Conservation (phyloP, 2,888 invertebrate species). For the Scrobipalpa costella region DNA sequence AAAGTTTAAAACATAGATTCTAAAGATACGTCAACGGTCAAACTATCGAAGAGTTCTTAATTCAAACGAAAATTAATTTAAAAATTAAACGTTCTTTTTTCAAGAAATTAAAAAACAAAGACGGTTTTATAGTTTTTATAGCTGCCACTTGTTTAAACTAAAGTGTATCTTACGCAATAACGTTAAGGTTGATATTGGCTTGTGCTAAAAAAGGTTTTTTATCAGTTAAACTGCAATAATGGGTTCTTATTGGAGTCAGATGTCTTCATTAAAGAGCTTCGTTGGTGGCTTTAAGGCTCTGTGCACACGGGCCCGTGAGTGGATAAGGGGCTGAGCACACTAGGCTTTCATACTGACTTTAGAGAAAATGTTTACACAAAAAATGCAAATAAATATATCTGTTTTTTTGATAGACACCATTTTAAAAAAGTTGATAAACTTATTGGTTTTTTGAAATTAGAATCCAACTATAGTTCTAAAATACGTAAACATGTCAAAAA, state of each 20-base stretch:
- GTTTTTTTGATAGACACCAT: too few relatives aligned
- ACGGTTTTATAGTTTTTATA: conserved; percentile 26
- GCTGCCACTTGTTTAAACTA: neutral
- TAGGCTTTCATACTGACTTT: too few relatives aligned
- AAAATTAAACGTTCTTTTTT: conserved; percentile 23
- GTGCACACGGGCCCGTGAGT: neutral
- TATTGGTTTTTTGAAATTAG: too few relatives aligned
- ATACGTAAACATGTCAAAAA: too few relatives aligned
- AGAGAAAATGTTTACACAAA: too few relatives aligned
- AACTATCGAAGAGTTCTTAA: conserved; percentile 6
- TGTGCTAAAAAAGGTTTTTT: conserved; percentile 43
- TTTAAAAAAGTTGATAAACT: too few relatives aligned
- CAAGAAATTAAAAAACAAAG: conserved; percentile 25
- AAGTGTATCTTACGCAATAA: neutral
- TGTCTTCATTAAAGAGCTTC: conserved; percentile 66
- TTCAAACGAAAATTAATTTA: conserved; percentile 24
- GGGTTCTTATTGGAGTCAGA: conserved; percentile 59
- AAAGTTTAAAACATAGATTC: neutral
- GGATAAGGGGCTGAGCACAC: neutral
- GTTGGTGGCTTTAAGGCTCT: conserved; percentile 58
- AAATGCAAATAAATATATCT: too few relatives aligned
- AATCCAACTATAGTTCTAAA: too few relatives aligned
- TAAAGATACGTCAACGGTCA: conserved; percentile 9
- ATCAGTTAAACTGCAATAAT: conserved; percentile 53
- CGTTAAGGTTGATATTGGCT: conserved; percentile 18